Conservation (phyloP, 2,888 invertebrate genomes). For the Cosmorhoe ocellata region DNA sequence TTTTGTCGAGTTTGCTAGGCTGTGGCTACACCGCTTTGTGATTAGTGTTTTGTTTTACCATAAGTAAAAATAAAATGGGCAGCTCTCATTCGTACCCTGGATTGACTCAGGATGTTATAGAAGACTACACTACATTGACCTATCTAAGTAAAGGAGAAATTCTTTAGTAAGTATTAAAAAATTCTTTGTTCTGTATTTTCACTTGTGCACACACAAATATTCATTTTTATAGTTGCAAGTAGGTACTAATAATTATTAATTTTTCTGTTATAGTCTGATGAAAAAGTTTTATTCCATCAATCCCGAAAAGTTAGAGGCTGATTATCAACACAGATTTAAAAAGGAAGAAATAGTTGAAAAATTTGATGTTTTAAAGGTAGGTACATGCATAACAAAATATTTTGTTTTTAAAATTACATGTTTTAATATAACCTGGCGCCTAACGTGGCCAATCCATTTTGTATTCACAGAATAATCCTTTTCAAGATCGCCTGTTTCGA, state of each 20-base stretch:
- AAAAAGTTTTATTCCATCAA: conserved; percentile 81
- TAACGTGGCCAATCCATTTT: background rate
- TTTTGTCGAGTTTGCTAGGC: conserved; percentile 10
- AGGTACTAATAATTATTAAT: too few species aligned
- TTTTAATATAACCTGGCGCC: too few species aligned
- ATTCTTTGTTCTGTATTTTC: too few species aligned
- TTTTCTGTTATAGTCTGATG: conserved; percentile 69
- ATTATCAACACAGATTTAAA: conserved; percentile 77
- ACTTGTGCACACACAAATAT: too few species aligned
- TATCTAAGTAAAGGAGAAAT: conserved; percentile 85
- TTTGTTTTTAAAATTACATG: too few species aligned
- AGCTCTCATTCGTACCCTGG: conserved; percentile 68
- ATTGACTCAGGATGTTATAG: conserved; percentile 80
- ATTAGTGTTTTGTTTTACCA: background rate
- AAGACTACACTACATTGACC: conserved; percentile 83
- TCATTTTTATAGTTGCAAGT: too few species aligned
- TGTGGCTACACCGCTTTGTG: background rate
- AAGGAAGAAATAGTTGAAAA: conserved; percentile 79
- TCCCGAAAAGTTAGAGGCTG: conserved; percentile 60
- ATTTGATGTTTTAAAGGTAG: conserved; percentile 86
- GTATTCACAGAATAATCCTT: conserved; percentile 85
- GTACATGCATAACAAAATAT: too few species aligned
- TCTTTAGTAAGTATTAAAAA: conserved; percentile 76
- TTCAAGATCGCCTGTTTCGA: conserved; percentile 86
- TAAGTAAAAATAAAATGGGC: conserved; percentile 65